phyloP scores from a whole-genome alignment of 2,888 invertebrate genomes.

The Thymelicus sylvestris region DNA sequence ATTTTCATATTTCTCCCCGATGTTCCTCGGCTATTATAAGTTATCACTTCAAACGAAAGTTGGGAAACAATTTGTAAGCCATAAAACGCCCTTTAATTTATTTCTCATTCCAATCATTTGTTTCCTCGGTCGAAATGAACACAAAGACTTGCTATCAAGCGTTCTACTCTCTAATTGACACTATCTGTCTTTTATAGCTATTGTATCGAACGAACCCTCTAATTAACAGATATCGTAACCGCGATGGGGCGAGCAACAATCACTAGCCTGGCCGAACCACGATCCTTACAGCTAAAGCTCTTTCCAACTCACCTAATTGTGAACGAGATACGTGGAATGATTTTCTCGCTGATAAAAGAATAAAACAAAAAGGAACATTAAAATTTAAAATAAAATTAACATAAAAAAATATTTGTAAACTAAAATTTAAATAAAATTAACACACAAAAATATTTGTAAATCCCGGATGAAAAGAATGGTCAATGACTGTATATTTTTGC shows the following conservation, averaged over 20 bases:
- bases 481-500: no score
- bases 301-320: constrained; percentile 15
- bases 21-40: constrained; percentile 21
- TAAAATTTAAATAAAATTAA: no score
- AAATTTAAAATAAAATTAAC: no score
- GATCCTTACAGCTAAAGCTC: constrained; percentile 46
- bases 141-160: constrained; percentile 52
- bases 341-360: not conserved
- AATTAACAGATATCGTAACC: constrained; percentile 68
- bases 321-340: constrained; percentile 9
- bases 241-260: constrained; percentile 60
- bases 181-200: constrained; percentile 67
- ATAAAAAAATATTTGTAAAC: no score
- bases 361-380: no score
- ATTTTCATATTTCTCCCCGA: not conserved
- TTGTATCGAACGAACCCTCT: constrained; percentile 64
- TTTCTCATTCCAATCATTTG: constrained; percentile 63
- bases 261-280: constrained; percentile 50
- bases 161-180: constrained; percentile 65
- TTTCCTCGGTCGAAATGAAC: constrained; percentile 57
- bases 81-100: constrained; percentile 59
- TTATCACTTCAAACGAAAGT: constrained; percentile 35
- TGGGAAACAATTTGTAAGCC: constrained; percentile 58
- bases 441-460: no score
- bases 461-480: no score